Conservation (phyloP, 2,888 invertebrate species). For the Polymixis flavicincta region DNA sequence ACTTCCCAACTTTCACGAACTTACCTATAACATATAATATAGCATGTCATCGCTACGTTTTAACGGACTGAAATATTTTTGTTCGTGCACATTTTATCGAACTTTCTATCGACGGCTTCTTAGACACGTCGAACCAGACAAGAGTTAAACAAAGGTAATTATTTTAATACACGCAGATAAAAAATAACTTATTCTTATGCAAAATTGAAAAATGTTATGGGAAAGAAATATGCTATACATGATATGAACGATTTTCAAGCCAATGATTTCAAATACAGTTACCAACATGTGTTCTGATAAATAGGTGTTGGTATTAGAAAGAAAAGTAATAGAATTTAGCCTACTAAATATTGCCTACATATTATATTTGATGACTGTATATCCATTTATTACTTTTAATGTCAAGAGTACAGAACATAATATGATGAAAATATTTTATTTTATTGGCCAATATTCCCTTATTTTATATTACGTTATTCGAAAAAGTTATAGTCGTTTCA, state of each 20-base stretch:
- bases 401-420: conserved; percentile 54
- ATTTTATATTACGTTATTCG: conserved; percentile 74
- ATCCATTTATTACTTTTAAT: conserved; percentile 50
- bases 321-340: not conserved
- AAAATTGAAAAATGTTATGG: conserved; percentile 9
- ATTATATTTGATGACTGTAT: conserved; percentile 2
- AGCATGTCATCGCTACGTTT: conserved; percentile 38
- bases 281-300: not conserved
- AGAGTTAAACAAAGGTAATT: conserved; percentile 10
- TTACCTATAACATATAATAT: conserved; percentile 28
- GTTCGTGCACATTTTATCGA: conserved; percentile 14
- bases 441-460: conserved; percentile 74
- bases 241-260: not conserved
- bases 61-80: conserved; percentile 33
- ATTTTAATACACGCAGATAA: not conserved
- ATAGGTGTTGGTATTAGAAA: not conserved
- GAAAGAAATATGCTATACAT: not conserved
- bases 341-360: too few species aligned
- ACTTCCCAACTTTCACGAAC: conserved; percentile 37
- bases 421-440: conserved; percentile 71
- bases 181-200: not conserved
- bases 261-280: not conserved
- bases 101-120: conserved; percentile 1
- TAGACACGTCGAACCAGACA: not conserved
- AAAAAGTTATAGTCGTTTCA: conserved; percentile 80